A percentile compares a stretch with the other conserved stretches of the same genome.
These are phyloP conservation scores for Megalops atlanticus DNA, from an alignment of 2,113 vertebrate species.

Conservation along the genomic window DNA sequence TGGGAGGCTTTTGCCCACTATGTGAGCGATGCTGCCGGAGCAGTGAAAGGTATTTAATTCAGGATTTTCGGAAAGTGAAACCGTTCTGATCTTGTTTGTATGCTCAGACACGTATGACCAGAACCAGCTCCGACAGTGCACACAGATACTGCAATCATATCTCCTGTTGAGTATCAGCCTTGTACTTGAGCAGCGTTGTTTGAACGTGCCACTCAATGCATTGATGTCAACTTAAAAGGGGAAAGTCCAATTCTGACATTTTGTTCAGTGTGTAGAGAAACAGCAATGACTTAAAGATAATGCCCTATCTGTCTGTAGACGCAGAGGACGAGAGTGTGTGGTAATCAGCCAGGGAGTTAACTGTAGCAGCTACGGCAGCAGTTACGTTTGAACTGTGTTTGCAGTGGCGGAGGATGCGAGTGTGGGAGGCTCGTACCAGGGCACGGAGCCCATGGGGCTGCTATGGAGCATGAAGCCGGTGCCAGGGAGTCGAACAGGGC, in stretches of 20 bases:
- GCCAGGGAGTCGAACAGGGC: slow-evolving; percentile 59
- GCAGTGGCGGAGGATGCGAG: slow-evolving; percentile 61
- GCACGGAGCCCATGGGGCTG: slow-evolving; percentile 68
- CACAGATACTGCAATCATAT: too few species aligned
- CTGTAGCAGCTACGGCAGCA: too few species aligned
- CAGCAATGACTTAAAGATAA: background rate
- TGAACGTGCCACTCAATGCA: background rate
- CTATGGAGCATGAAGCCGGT: slow-evolving; percentile 69
- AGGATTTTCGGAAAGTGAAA: too few species aligned
- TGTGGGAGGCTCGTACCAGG: slow-evolving; percentile 66
- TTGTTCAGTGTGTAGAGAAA: background rate
- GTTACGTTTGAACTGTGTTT: too few species aligned
- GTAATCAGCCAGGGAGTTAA: too few species aligned
- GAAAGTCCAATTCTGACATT: background rate
- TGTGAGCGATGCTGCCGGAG: slow-evolving; percentile 53
- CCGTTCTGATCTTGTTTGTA: too few species aligned
- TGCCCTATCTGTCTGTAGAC: background rate
- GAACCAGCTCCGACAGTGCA: too few species aligned
- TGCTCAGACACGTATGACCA: too few species aligned
- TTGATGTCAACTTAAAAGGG: background rate
- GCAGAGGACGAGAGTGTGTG: too few species aligned
- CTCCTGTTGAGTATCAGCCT: too few species aligned
- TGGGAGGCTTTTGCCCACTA: slow-evolving; percentile 73
- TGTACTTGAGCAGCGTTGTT: background rate
- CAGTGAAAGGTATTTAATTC: slow-evolving; percentile 53